These are phyloP conservation scores for Xanthia togata DNA, from an alignment of 2,888 invertebrate genomes.

Conservation along the genomic window DNA sequence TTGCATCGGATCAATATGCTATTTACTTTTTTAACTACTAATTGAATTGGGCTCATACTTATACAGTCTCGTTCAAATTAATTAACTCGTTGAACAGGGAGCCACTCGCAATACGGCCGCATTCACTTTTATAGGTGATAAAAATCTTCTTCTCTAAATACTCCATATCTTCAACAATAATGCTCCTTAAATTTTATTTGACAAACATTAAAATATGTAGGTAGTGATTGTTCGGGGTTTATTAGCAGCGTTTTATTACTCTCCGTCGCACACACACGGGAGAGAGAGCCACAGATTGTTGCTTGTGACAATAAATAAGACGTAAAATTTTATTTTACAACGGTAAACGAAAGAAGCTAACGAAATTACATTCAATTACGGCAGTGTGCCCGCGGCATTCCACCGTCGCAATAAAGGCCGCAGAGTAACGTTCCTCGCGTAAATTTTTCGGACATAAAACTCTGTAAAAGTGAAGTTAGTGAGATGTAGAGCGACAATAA, in stretches of 20 bases:
- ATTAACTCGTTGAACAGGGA: conserved; percentile 76
- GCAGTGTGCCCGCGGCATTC: conserved; percentile 85
- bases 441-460: conserved; percentile 90
- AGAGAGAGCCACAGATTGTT: conserved; percentile 78
- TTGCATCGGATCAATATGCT: conserved; percentile 71
- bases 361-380: conserved; percentile 90
- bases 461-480: conserved; percentile 89
- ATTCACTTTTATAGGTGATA: conserved; percentile 78
- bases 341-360: conserved; percentile 88
- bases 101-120: conserved; percentile 68
- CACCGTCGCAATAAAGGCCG: conserved; percentile 85
- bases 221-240: conserved; percentile 74
- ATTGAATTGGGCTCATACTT: conserved; percentile 80
- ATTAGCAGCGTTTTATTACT: conserved; percentile 78
- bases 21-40: conserved; percentile 81
- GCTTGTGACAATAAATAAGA: conserved; percentile 88
- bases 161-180: conserved; percentile 64
- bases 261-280: conserved; percentile 73
- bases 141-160: conserved; percentile 71
- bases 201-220: conserved; percentile 74
- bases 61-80: conserved; percentile 79
- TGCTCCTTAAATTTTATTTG: conserved; percentile 69
- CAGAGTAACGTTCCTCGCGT: conserved; percentile 84
- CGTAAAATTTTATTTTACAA: conserved; percentile 90
- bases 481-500: conserved; percentile 89